These are phyloP conservation scores for Lutraria lutraria DNA, from an alignment of 2,888 invertebrate genomes.

Conservation along the genomic window DNA sequence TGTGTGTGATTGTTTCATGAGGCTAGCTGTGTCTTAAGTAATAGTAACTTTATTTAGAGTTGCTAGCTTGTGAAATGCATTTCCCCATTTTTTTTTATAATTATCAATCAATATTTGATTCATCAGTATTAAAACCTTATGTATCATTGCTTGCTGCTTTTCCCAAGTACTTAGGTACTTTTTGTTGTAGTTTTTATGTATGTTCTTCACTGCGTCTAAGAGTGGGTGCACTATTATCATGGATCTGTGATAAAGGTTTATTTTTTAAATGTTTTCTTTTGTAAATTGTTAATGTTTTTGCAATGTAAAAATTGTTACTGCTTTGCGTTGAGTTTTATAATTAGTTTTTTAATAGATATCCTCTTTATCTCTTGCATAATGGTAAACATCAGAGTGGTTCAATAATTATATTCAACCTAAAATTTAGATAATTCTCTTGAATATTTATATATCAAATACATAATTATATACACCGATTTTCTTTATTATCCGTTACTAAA, in stretches of 20 bases:
- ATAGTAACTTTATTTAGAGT: not conserved
- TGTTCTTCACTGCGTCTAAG: conserved; percentile 35
- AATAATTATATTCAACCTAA: not conserved
- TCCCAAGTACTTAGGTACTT: conserved; percentile 13
- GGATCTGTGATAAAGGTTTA: conserved; percentile 39
- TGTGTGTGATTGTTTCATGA: not conserved
- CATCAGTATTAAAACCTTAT: conserved; percentile 32
- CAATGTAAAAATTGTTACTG: conserved; percentile 24
- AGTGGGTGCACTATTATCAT: conserved; percentile 35
- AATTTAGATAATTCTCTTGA: not conserved
- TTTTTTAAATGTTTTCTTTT: conserved; percentile 1
- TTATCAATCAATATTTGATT: conserved; percentile 18
- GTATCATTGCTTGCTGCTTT: conserved; percentile 33
- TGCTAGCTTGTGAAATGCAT: conserved; percentile 10
- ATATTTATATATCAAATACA: not conserved
- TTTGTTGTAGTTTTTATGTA: conserved; percentile 38
- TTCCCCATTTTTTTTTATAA: not conserved
- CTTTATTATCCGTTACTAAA: not conserved
- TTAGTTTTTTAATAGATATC: conserved; percentile 5
- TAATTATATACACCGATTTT: conserved; percentile 4
- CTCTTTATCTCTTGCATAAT: not conserved
- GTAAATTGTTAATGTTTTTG: conserved; percentile 23
- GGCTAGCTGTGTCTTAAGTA: not conserved
- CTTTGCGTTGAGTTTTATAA: conserved; percentile 23
- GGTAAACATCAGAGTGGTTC: not conserved